Evolutionary conservation across 1,140 invertebrate species (phyloP).

Genomic region (Megalonaias nervosa): DNA sequence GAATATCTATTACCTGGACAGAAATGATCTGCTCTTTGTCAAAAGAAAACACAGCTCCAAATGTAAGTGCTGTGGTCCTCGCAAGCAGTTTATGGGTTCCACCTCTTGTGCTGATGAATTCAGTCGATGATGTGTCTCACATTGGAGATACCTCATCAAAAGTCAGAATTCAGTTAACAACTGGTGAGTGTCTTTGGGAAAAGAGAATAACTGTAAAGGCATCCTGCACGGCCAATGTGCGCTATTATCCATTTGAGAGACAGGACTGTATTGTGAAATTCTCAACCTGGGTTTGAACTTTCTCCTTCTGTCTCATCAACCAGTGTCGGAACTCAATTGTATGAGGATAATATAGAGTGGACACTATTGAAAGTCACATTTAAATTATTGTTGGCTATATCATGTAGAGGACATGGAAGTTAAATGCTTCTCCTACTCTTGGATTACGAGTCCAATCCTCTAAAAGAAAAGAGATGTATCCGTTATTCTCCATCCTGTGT

Average conservation of each 20-base stretch:
- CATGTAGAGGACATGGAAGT: too few relatives aligned
- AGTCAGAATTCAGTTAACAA: background rate
- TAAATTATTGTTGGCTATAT: too few relatives aligned
- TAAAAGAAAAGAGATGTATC: too few relatives aligned
- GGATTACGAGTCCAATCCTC: too few relatives aligned
- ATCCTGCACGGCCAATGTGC: conserved; percentile 1
- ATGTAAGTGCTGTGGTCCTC: background rate
- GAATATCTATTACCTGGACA: background rate
- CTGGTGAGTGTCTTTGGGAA: conserved; percentile 5
- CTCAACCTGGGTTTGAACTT: background rate
- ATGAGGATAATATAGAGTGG: conserved; percentile 15
- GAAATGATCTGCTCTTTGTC: background rate
- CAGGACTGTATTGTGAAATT: conserved; percentile 2
- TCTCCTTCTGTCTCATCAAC: background rate
- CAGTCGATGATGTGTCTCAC: background rate
- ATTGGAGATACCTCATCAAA: background rate
- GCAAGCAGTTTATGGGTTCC: background rate
- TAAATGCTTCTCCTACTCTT: too few relatives aligned
- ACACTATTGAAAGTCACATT: background rate
- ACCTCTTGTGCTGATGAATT: background rate
- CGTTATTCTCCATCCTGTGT: too few relatives aligned
- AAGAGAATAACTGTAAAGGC: background rate
- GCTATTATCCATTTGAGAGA: conserved; percentile 5
- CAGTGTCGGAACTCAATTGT: background rate
- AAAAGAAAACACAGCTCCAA: background rate